Evolutionary conservation across 2,888 invertebrate species (phyloP), one percentile per base, ranked within the genome.

Genomic region (Loripinus fragilis): DNA sequence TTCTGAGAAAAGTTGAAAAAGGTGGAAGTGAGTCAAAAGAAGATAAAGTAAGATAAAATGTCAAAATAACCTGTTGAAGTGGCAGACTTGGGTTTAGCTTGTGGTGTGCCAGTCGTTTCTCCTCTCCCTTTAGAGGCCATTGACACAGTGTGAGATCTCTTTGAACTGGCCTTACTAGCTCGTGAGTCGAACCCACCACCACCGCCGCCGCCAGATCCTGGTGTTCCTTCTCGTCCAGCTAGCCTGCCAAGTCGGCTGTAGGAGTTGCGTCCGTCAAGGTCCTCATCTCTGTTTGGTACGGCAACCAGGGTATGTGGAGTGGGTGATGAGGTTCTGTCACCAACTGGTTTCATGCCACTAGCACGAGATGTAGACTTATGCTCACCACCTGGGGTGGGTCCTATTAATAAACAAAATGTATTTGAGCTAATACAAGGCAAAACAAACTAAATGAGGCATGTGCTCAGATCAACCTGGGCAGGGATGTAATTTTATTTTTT

Each of bases 211-310:
- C 79, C 70, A 3, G 80, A 77, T 8, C 73, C 73, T 30, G 78
- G 76, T 23, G 71, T 60, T 2, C 86, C 88, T 15, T 87, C 86
- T 10, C 85, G 79, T 8, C 88, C 89, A 8, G 91, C 91, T 28
- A 91, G 82, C 74, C 85, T 78, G 10, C 90, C 90, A 12, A 91
- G 87, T 25, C 89, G 78, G 75, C 90, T 90, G 79, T 88, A 91
- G 20, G 87, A 87, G 2, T 86, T 83, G 68, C 90, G 89, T 72
- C n/a, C 82, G 17, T 67, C 41, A 3, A 67, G 17, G 8, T 60
- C n/a, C 20, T 78, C 74, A 48, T 83, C 80, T 50, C 86, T 82
- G 66, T 79, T 83, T 3, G 86, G 86, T 2, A 89, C 87, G 38
- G 84, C 87, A 23, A 88, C 86, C 17, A 88, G 76, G 2, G 81